Conservation (phyloP, 1,140 invertebrate genomes). For the Drosophila pectinifera region DNA sequence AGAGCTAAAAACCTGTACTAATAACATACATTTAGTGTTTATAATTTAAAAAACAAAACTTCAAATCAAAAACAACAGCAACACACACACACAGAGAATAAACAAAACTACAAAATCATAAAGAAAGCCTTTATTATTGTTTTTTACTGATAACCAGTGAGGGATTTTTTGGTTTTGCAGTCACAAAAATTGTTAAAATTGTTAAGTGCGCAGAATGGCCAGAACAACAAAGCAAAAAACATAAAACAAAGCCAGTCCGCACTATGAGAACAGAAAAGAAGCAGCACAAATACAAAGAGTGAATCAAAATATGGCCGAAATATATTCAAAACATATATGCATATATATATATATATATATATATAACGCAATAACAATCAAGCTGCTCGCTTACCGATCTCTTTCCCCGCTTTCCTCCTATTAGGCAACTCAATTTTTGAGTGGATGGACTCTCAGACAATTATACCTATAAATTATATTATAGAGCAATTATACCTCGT, state of each 20-base stretch:
- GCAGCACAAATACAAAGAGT: conserved; percentile 24
- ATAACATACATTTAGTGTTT: conserved; percentile 68
- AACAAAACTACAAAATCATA: conserved; percentile 59
- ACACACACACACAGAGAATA: conserved; percentile 63
- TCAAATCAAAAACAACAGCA: conserved; percentile 37
- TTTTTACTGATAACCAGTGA: conserved; percentile 12
- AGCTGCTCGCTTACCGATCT: conserved; percentile 16
- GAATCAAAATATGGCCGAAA: conserved; percentile 36
- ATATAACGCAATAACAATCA: conserved; percentile 13
- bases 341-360: conserved; percentile 6
- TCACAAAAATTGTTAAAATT: neutral
- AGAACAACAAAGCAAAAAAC: conserved; percentile 5
- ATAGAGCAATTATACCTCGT: conserved; percentile 37
- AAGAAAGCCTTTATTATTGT: conserved; percentile 20
- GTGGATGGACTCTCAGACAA: conserved; percentile 23
- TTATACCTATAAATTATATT: conserved; percentile 37
- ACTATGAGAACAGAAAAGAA: no score
- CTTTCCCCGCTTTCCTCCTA: conserved; percentile 4
- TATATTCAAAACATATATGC: conserved; percentile 31
- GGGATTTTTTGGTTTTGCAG: conserved; percentile 30
- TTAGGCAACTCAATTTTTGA: conserved; percentile 45
- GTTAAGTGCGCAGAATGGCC: conserved; percentile 21
- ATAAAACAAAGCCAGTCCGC: conserved; percentile 1
- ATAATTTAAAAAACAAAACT: conserved; percentile 43
- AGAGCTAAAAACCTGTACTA: conserved; percentile 67